A percentile compares a stretch with the other conserved stretches of the same genome.
Evolutionary conservation across 2,797 vertebrate species (phyloP).

Genomic region (Heteromormyrus szaboi): DNA sequence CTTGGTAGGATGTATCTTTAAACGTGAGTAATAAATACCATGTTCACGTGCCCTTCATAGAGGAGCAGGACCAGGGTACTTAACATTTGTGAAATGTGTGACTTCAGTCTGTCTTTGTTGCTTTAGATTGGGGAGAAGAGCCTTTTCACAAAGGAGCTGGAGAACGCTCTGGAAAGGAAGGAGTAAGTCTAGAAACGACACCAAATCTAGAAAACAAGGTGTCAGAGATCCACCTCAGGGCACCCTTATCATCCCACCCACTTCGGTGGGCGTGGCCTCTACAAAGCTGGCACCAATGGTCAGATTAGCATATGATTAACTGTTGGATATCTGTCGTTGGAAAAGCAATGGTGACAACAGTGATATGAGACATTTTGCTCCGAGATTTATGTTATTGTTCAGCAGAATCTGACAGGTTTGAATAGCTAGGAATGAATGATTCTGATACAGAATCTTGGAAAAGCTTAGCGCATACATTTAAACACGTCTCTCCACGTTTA

Average conservation of each 20-base stretch:
- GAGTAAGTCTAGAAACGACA: conserved; percentile 68
- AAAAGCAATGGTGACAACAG: not conserved
- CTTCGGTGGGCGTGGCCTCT: not conserved
- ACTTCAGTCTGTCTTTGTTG: not conserved
- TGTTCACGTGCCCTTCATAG: not conserved
- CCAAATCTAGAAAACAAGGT: not conserved
- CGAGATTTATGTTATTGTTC: not conserved
- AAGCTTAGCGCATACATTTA: not conserved
- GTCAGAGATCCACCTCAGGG: not conserved
- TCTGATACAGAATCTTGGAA: not conserved
- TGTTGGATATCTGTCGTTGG: not conserved
- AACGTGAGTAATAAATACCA: not conserved
- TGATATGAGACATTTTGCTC: not conserved
- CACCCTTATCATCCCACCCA: not conserved
- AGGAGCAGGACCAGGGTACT: not conserved
- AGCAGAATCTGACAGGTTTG: not conserved
- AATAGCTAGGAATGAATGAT: not conserved
- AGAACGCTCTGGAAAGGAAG: conserved; percentile 86
- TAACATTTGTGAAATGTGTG: not conserved
- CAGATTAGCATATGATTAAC: not conserved
- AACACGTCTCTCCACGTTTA: not conserved
- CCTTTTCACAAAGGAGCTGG: conserved; percentile 95
- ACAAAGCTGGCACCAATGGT: not conserved
- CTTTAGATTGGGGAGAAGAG: conserved; percentile 95
- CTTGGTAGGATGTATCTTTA: not conserved